Conservation (phyloP, 2,113 vertebrate genomes). For the Planiliza haematocheilus region DNA sequence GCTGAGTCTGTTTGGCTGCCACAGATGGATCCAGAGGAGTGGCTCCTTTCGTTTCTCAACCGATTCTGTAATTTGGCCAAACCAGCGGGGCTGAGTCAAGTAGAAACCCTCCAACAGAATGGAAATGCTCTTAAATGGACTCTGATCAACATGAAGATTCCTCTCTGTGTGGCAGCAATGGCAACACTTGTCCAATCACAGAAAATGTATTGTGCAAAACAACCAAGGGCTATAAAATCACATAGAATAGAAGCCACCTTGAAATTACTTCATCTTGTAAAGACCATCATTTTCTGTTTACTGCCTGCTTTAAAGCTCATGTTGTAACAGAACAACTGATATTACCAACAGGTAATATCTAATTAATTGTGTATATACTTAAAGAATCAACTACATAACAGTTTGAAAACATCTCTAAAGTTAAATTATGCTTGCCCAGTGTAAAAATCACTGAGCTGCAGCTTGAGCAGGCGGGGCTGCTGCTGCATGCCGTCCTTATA, state of each 20-base stretch:
- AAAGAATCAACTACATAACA: not conserved
- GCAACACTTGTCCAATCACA: not conserved
- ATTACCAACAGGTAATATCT: not conserved
- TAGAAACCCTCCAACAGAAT: constrained; percentile 44
- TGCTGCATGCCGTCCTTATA: constrained; percentile 49
- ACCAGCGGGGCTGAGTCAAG: constrained; percentile 27
- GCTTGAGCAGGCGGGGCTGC: constrained; percentile 71
- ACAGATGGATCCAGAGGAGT: constrained; percentile 47
- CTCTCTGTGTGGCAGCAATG: not conserved
- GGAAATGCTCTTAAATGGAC: constrained; percentile 40
- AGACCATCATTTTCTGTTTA: not conserved
- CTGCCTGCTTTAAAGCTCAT: not conserved
- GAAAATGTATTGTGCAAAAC: not conserved
- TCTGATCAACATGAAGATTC: constrained; percentile 1
- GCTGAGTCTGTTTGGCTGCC: constrained; percentile 28
- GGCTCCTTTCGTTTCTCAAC: constrained; percentile 46
- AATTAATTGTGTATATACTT: not conserved
- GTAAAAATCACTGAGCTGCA: constrained; percentile 23
- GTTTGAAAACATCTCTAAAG: not conserved
- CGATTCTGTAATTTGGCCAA: constrained; percentile 59
- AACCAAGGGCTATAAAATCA: no score
- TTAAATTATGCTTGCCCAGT: not conserved
- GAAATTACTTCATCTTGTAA: no score
- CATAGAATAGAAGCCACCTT: no score
- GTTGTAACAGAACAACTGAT: not conserved